Evolutionary conservation across 2,888 invertebrate genomes (phyloP), one percentile per base, ranked within the genome.

Genomic region (Allacma fusca): DNA sequence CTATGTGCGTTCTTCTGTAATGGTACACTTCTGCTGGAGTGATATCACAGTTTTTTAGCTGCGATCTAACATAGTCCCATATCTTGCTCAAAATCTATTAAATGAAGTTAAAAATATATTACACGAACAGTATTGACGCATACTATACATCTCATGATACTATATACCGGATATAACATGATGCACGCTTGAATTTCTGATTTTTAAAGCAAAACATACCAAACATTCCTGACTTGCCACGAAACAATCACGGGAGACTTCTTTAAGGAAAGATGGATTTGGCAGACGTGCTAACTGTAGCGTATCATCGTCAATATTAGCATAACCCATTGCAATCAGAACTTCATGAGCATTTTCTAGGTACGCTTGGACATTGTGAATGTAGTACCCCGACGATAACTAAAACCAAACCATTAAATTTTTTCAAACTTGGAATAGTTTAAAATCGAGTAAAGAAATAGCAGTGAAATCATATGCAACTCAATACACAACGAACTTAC

Each of bases 201-300:
- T n/a, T n/a, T n/a, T n/a, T n/a, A n/a, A n/a, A n/a, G n/a, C n/a
- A n/a, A n/a, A 57, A 68, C 83, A 83, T 86, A 93, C 93, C 90
- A 94, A 92, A 85, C 95, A 95, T 88, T 96, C 96, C 65, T 94
- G 93, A 86, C 92, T 92, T 24, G 95, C 96, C 34, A 94, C 91
- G 84, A 95, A 90, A 21, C 94, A 94, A 87, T 96, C 95, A 75
- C 93, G 89, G 0, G 94, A 94, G 1, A 95, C 92, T 79, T 91
- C 91, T 23, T 92, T 91, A 1, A 94, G 92, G 87, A 91, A 91
- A 86, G 94, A 94, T 0, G 93, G 94, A 86, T 79, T 80, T 9
- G 75, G 72, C 12, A 69, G 68, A 12, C 78, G 75, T 19, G 79
- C 64, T 12, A 83, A 67, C 44, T 78, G 77, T 23, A 84, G 44